These are phyloP conservation scores for Helleia helle DNA, from an alignment of 2,888 invertebrate genomes.

Conservation along the genomic window DNA sequence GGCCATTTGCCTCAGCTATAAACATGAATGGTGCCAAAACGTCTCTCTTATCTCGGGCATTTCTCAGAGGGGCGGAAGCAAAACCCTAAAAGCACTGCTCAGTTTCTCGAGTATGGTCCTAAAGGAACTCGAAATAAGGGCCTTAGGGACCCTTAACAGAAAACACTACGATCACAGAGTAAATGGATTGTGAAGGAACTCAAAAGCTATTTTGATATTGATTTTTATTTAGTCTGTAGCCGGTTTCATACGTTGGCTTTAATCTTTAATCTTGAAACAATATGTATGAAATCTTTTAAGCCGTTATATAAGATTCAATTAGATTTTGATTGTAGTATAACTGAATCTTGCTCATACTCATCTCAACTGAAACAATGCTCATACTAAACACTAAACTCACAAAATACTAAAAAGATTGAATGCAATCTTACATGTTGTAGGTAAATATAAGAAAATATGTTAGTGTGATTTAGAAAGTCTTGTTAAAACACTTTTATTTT, in stretches of 20 bases:
- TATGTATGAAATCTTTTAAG: background rate
- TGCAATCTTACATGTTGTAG: no score
- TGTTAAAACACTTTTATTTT: no score
- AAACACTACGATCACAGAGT: constrained; percentile 61
- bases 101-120: constrained; percentile 67
- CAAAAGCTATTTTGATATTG: constrained; percentile 62
- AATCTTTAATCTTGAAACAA: constrained; percentile 16
- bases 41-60: constrained; percentile 72
- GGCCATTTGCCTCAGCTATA: constrained; percentile 67
- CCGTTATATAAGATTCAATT: background rate
- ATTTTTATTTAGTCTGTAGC: constrained; percentile 57
- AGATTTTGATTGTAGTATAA: background rate
- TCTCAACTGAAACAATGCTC: no score
- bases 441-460: no score
- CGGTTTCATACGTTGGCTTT: constrained; percentile 17
- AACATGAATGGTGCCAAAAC: constrained; percentile 73
- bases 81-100: constrained; percentile 51
- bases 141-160: constrained; percentile 55
- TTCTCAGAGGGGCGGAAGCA: constrained; percentile 67
- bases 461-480: no score
- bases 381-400: no score
- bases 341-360: background rate
- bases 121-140: constrained; percentile 68
- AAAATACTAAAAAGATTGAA: no score
- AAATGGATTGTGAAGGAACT: constrained; percentile 70